Base-by-base conservation (phyloP, 2,113 vertebrate genomes). In the Coreoperca whiteheadi region DNA sequence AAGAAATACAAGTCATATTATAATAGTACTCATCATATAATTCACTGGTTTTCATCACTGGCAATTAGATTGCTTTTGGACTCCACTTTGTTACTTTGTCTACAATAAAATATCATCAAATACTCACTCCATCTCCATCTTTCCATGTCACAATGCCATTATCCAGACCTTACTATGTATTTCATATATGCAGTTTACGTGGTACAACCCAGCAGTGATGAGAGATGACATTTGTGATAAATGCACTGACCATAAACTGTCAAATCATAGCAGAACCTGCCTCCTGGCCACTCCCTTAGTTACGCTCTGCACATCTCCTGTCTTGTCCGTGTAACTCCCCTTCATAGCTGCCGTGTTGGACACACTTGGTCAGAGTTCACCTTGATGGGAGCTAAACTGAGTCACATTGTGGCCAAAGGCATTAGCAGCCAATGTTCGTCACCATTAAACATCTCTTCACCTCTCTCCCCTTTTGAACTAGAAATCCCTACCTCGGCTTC, bases 181-280 rank as follows among this genome's bases (percentile, higher is more conserved):
- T 69, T 74, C 37, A 32, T 80, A 60, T 75, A 82, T 59, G 76
- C 6, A 25, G 69, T 43, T 66, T 80, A 2, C 74, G 76, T 79
- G 84, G 39, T 54, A 37, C 43, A 79, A 60, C 77, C 89, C 75
- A 60, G 83, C 57, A 14, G 59, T 93, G 90, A 93, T 93, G 87
- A 84, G 87, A 82, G 79, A 85, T 91, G 92, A 93, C 93, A 92
- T 93, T 91, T 89, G 88, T 92, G 93, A 94, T 94, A 94, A 94
- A 94, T 77, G 92, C 92, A 92, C 85, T 94, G 92, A 94, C 93
- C 93, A 94, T 93, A 94, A 94, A 94, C 87, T 89, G 92, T 94
- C 92, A 92, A 90, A 91, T 85, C 86, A 77, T 51, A 83, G 88
- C 81, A 85, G 77, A 86, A 83, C 79, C 83, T 86, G 83, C 89